Evolutionary conservation across 2,888 invertebrate species (phyloP), one percentile per base, ranked within the genome.

Genomic region (Bellardia pandia): DNA sequence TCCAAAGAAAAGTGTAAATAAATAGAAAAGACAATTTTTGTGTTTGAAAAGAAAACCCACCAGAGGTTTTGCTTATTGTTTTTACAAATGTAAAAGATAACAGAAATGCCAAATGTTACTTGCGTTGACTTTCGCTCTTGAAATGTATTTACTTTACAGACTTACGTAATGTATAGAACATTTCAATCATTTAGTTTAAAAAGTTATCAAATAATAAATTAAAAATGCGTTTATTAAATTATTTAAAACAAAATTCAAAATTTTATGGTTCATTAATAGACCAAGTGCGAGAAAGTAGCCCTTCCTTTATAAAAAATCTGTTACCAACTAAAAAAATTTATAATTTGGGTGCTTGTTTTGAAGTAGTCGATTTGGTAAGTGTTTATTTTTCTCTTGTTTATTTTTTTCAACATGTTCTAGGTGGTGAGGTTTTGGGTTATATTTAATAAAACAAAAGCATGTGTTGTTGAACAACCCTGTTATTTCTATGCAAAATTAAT

Each of bases 301-400:
- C 75, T 30, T 23, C 58, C 3, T 78, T 85, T 53, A 64, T 87
- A 16, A 69, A 79, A 75, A 69, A 58, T 64, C 2, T 87, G 8
- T 60, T 87, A 30, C 85, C 87, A 62, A 62, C 60, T 30, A 87
- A 85, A 40, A 89, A 89, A 88, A 85, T 92, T 53, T 92, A 91
- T 78, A 92, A 92, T 60, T 89, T 91, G 51, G 90, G 89, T 45
- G 74, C 85, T 40, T 86, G 83, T 58, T 89, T 88, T 76, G 89
- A 90, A 71, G 71, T 89, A 9, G 79, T 85, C 6, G 86, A 89
- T 72, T 88, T 90, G 87, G 90, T 90, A 88, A 88, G 90, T 87
- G 30, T 42, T 16, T 76, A 45, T 58, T 62, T 11, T 45, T 30
- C 16, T 45, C 16, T 16, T 68, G 11, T 14, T 30, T 48, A 16